Conservation (phyloP, 2,113 vertebrate genomes). For the Cyrtonyx montezumae region DNA sequence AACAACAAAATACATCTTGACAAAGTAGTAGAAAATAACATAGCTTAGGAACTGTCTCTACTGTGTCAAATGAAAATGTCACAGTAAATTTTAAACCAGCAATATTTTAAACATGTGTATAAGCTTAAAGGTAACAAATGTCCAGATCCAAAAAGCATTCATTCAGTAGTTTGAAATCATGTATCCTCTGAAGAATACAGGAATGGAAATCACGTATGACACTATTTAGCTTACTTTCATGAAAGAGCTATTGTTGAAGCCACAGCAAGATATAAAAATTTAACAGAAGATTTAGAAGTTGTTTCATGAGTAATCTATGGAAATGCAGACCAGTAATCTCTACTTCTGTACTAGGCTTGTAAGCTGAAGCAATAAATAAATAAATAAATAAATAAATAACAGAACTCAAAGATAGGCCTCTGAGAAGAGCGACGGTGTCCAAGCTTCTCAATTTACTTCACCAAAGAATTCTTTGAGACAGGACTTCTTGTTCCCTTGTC, state of each 20-base stretch:
- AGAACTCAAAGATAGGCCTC: background rate
- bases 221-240: background rate
- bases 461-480: background rate
- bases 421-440: background rate
- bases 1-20: background rate
- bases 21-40: background rate
- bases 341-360: rapidly evolving
- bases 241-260: background rate
- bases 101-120: background rate
- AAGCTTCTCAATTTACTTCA: background rate
- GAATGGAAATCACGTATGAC: background rate
- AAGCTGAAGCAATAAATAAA: background rate
- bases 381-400: background rate
- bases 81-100: background rate
- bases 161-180: background rate
- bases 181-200: background rate
- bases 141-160: background rate
- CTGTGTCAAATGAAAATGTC: background rate
- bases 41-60: background rate
- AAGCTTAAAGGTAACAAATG: background rate
- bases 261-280: background rate
- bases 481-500: background rate
- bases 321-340: background rate
- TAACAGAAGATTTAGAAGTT: background rate
- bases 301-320: background rate